A percentile compares a stretch with the other conserved stretches of the same genome.
These are phyloP conservation scores for Metridium senile DNA, from an alignment of 92 coral and sea anemone species.

Conservation along the genomic window DNA sequence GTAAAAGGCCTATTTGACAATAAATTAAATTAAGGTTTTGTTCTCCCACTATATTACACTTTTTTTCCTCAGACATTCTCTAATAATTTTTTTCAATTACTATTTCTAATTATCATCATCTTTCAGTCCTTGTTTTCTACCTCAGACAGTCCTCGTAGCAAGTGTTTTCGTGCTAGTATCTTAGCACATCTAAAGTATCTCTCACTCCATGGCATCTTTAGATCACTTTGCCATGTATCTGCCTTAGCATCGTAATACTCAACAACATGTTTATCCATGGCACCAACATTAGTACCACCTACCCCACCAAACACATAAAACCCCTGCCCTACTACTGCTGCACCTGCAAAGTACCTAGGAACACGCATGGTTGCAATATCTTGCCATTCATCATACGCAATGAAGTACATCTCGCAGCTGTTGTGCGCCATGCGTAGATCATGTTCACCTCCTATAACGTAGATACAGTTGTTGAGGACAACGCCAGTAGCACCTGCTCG, in stretches of 20 bases:
- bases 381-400: conserved; percentile 74
- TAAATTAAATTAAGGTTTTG: too few relatives aligned
- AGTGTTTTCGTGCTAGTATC: conserved; percentile 29
- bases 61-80: too few relatives aligned
- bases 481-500: conserved; percentile 82
- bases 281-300: conserved; percentile 62
- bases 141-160: conserved; percentile 25
- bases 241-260: conserved; percentile 49
- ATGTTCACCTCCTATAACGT: conserved; percentile 82
- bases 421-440: conserved; percentile 70
- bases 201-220: conserved; percentile 75
- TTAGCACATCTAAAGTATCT: conserved; percentile 56
- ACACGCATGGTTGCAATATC: conserved; percentile 75
- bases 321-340: conserved; percentile 67
- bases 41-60: too few relatives aligned
- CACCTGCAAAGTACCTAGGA: conserved; percentile 86
- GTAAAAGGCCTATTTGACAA: too few relatives aligned
- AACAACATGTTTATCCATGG: conserved; percentile 37
- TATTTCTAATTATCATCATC: not conserved
- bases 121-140: conserved; percentile 2
- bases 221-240: conserved; percentile 48
- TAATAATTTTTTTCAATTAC: not conserved
- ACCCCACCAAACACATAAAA: conserved; percentile 89
- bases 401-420: conserved; percentile 75
- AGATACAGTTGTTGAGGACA: conserved; percentile 56